Evolutionary conservation across 64 coral and sea anemone species (phyloP).

Genomic region (Dendrophyllia cribrosa): DNA sequence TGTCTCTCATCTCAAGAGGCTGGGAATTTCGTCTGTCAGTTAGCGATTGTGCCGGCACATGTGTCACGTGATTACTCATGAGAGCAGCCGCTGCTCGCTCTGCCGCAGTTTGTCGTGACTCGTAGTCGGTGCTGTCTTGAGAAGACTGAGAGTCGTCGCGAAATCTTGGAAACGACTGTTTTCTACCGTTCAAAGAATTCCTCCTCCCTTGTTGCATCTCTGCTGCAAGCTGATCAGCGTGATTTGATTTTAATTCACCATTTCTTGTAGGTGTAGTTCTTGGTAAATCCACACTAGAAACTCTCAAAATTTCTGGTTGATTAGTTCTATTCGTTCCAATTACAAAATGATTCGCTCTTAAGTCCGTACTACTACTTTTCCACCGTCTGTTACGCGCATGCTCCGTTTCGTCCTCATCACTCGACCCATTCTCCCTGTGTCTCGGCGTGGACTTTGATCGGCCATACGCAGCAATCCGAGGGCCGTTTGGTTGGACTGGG

Average conservation of each 20-base stretch:
- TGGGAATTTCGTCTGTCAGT: slow-evolving; percentile 37
- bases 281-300: slow-evolving; percentile 38
- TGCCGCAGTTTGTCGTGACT: slow-evolving; percentile 76
- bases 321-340: not conserved
- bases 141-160: slow-evolving; percentile 80
- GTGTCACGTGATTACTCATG: slow-evolving; percentile 65
- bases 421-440: slow-evolving; percentile 53
- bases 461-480: slow-evolving; percentile 1
- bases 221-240: slow-evolving; percentile 75
- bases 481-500: slow-evolving; percentile 6
- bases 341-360: slow-evolving; percentile 8
- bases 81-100: slow-evolving; percentile 79
- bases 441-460: slow-evolving; percentile 35
- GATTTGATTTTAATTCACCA: slow-evolving; percentile 49
- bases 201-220: slow-evolving; percentile 68
- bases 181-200: slow-evolving; percentile 55
- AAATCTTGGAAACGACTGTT: slow-evolving; percentile 18
- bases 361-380: slow-evolving; percentile 24
- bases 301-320: not conserved
- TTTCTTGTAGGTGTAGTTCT: not conserved
- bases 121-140: slow-evolving; percentile 73
- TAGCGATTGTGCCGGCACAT: not conserved
- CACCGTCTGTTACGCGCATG: slow-evolving; percentile 9
- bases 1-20: slow-evolving; percentile 67
- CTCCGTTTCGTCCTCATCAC: slow-evolving; percentile 52